A percentile compares a stretch with the other conserved stretches of the same genome.
These are phyloP conservation scores for Rhodinocichla rosea DNA, from an alignment of 2,113 vertebrate genomes.

Conservation along the genomic window DNA sequence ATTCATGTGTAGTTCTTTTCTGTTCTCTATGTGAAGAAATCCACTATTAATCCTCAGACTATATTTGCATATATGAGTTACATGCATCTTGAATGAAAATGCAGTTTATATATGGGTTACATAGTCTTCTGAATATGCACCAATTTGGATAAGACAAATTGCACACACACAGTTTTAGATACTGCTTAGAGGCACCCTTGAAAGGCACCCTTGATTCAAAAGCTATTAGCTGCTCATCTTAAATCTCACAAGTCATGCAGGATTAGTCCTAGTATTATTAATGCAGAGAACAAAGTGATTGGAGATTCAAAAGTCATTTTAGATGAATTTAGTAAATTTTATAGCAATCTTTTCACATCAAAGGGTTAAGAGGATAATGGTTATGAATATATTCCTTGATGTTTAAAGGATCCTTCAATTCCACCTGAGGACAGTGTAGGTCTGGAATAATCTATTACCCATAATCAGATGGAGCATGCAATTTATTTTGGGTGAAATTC, in stretches of 20 bases:
- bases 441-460: constrained; percentile 60
- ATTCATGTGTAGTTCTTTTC: not conserved
- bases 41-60: constrained; percentile 26
- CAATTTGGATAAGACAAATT: constrained; percentile 67
- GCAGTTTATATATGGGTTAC: constrained; percentile 44
- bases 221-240: constrained; percentile 70
- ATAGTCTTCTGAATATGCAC: constrained; percentile 32
- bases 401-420: constrained; percentile 66
- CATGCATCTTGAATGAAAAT: constrained; percentile 35
- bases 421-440: constrained; percentile 58
- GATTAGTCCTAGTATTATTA: constrained; percentile 70
- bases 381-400: constrained; percentile 67
- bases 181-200: constrained; percentile 58
- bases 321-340: constrained; percentile 71
- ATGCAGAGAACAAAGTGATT: constrained; percentile 73
- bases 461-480: constrained; percentile 53
- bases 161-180: constrained; percentile 34
- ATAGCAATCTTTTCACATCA: constrained; percentile 69
- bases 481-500: constrained; percentile 64
- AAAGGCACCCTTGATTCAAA: constrained; percentile 67
- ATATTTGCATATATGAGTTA: constrained; percentile 49
- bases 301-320: constrained; percentile 66
- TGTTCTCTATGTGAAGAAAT: constrained; percentile 8
- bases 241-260: constrained; percentile 71
- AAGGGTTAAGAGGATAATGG: constrained; percentile 73